phyloP scores from a whole-genome alignment of 2,797 vertebrate species.

The Tolypeutes matacus region DNA sequence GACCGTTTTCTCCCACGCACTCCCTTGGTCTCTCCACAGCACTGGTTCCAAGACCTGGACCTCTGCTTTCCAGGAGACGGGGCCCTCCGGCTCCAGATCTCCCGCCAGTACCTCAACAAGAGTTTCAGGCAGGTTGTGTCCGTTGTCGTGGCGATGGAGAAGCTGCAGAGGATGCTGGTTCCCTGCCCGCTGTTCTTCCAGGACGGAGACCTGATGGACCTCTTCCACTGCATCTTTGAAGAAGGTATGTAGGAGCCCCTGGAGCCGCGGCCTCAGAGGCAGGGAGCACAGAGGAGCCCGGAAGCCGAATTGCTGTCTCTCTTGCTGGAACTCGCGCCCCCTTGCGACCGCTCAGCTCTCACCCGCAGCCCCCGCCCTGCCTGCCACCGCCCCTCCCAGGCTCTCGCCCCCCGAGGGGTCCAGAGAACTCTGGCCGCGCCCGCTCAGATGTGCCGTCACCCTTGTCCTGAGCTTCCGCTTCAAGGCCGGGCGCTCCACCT shows the following conservation, averaged over 20 bases:
- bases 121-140: constrained; percentile 61
- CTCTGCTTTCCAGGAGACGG: too few relatives aligned
- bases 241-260: constrained; percentile 77
- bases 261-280: too few relatives aligned
- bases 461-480: background rate
- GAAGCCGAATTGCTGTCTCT: too few relatives aligned
- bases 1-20: too few relatives aligned
- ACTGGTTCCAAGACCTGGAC: too few relatives aligned
- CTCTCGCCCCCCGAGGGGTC: background rate
- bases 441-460: background rate
- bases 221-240: constrained; percentile 81
- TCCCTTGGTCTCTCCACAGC: too few relatives aligned
- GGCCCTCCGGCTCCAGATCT: too few relatives aligned
- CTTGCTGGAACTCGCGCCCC: too few relatives aligned
- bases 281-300: too few relatives aligned
- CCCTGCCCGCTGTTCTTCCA: background rate
- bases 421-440: too few relatives aligned
- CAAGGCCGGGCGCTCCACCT: background rate
- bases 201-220: constrained; percentile 49
- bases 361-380: too few relatives aligned
- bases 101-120: background rate
- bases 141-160: constrained; percentile 76
- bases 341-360: too few relatives aligned
- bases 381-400: background rate
- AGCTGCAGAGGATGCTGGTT: constrained; percentile 11